Evolutionary conservation across 2,113 vertebrate genomes (phyloP).

Genomic region (Catharus bicknelli): DNA sequence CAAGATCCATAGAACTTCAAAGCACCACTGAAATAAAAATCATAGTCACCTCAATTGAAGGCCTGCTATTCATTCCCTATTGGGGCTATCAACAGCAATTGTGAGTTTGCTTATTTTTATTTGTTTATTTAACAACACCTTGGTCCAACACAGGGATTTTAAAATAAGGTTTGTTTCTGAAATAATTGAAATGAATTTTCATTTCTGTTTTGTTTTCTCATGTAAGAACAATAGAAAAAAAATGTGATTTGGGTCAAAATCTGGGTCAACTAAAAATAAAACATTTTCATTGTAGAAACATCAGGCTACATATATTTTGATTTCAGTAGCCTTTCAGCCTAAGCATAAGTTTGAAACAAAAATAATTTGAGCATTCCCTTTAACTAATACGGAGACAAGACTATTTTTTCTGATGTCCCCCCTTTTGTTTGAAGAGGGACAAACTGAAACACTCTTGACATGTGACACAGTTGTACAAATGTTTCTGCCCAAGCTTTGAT

Average conservation of each 20-base stretch:
- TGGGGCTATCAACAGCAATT: background rate
- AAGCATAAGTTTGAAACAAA: background rate
- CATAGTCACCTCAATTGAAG: background rate
- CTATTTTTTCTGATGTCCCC: background rate
- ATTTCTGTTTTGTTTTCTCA: background rate
- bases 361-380: background rate
- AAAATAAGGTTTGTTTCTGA: background rate
- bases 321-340: background rate
- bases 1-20: background rate
- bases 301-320: background rate
- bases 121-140: background rate
- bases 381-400: background rate
- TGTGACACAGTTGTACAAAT: background rate
- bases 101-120: background rate
- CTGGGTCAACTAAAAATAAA: slow-evolving; percentile 10
- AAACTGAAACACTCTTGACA: background rate
- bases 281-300: background rate
- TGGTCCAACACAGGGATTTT: background rate
- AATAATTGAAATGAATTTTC: background rate
- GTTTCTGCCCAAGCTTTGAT: background rate
- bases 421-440: background rate
- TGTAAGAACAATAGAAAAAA: background rate
- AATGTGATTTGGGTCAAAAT: slow-evolving; percentile 17
- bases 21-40: background rate
- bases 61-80: background rate